Percentiles rank a stretch among this genome's conserved stretches.
phyloP scores from a whole-genome alignment of 2,113 vertebrate genomes.

The Centropus bengalensis region DNA sequence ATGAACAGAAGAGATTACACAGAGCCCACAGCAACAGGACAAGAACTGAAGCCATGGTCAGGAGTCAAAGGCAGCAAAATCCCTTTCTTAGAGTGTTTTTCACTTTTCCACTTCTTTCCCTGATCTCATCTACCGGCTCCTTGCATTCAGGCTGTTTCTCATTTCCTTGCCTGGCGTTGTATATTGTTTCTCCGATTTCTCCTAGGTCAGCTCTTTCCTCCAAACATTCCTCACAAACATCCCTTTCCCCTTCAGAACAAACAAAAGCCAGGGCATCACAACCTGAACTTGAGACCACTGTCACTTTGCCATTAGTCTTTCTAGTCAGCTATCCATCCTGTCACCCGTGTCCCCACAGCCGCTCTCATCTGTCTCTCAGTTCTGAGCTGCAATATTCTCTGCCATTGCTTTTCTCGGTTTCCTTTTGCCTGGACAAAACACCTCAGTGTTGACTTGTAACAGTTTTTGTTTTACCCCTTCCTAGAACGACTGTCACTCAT shows the following conservation, averaged over 20 bases:
- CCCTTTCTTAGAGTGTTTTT: neutral
- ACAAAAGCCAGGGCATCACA: neutral
- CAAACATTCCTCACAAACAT: neutral
- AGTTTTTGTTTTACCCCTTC: neutral
- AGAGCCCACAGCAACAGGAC: neutral
- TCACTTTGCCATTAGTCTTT: neutral
- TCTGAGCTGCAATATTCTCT: neutral
- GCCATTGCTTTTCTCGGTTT: neutral
- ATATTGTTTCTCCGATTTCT: neutral
- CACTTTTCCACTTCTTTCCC: neutral
- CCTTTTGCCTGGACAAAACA: constrained; percentile 7
- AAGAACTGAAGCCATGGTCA: neutral
- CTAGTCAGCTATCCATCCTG: neutral
- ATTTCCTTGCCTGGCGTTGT: neutral
- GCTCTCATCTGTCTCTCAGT: neutral
- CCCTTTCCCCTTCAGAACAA: neutral
- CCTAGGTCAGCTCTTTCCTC: neutral
- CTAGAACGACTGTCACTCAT: neutral
- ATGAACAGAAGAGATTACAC: neutral
- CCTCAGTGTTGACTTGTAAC: neutral
- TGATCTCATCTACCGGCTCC: neutral
- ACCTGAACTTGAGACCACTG: neutral
- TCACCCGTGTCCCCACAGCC: neutral
- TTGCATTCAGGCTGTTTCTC: neutral
- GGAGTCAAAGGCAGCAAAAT: neutral